A percentile compares a stretch with the other conserved stretches of the same genome.
These are phyloP conservation scores for Tragelaphus eurycerus DNA, from an alignment of 2,797 vertebrate species.

Conservation along the genomic window DNA sequence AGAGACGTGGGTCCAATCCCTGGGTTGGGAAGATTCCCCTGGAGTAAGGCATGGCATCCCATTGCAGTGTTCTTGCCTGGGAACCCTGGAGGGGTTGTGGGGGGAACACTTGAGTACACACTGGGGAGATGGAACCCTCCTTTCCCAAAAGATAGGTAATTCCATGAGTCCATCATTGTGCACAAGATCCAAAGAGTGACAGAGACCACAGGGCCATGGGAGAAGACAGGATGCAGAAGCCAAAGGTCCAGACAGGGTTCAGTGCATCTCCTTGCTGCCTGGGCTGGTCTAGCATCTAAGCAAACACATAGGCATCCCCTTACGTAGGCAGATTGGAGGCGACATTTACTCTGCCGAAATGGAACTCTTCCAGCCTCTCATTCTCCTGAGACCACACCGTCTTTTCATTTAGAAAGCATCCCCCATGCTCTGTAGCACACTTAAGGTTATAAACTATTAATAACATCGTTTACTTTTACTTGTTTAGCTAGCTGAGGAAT, in stretches of 20 bases:
- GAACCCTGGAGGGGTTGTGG: too few relatives aligned
- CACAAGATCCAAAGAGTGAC: not conserved
- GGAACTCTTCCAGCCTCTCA: not conserved
- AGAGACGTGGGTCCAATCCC: not conserved
- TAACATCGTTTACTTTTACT: not conserved
- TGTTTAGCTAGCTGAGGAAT: not conserved
- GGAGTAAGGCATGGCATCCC: not conserved
- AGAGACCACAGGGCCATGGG: not conserved
- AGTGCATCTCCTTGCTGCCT: not conserved
- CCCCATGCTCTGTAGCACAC: not conserved
- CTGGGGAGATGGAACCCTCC: not conserved
- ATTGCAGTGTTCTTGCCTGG: not conserved
- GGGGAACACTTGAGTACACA: not conserved
- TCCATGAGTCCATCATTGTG: rapidly evolving
- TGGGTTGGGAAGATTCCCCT: not conserved
- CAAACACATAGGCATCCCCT: not conserved
- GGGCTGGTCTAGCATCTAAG: too few relatives aligned
- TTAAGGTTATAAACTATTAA: not conserved
- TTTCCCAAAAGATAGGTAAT: not conserved
- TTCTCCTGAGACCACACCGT: not conserved
- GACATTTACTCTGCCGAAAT: not conserved
- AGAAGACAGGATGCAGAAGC: not conserved
- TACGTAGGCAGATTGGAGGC: not conserved
- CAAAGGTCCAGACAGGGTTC: rapidly evolving
- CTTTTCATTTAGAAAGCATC: not conserved